phyloP scores from a whole-genome alignment of 2,888 invertebrate genomes.

The Tetramorium bicarinatum region DNA sequence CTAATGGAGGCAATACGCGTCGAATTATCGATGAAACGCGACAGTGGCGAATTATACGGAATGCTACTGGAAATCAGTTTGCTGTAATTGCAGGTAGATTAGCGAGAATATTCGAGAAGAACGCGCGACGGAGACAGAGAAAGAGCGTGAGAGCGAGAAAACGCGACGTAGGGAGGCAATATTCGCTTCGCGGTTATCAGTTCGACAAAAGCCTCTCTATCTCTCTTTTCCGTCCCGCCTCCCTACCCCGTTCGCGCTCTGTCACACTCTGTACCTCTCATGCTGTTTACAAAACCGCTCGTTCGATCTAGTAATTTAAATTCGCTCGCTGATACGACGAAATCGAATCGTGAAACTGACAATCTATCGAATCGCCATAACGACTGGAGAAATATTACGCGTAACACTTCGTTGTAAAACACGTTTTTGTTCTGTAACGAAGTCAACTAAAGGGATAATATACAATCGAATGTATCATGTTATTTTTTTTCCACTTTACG shows the following conservation, averaged over 20 bases:
- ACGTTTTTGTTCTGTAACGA: neutral
- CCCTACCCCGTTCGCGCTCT: neutral
- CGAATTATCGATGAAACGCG: constrained; percentile 40
- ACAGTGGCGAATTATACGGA: constrained; percentile 40
- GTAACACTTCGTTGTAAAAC: neutral
- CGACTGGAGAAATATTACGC: constrained; percentile 23
- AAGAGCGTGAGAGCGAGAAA: neutral
- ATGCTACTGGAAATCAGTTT: constrained; percentile 56
- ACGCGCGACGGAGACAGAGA: neutral
- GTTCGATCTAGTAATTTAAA: constrained; percentile 71
- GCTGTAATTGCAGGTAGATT: constrained; percentile 70
- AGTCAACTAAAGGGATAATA: neutral
- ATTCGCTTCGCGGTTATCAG: constrained; percentile 51
- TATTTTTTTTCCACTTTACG: constrained; percentile 12
- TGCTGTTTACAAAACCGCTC: constrained; percentile 58
- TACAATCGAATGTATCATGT: neutral
- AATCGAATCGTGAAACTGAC: constrained; percentile 68
- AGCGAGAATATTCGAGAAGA: constrained; percentile 60
- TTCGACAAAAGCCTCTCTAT: constrained; percentile 46
- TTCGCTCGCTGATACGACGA: constrained; percentile 58
- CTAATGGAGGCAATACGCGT: constrained; percentile 37
- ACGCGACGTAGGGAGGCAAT: constrained; percentile 6
- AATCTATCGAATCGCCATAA: constrained; percentile 52
- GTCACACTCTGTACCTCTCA: neutral
- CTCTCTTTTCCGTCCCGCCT: neutral